Evolutionary conservation across 1,140 invertebrate species (phyloP).

Genomic region (Aradophagus sp.): DNA sequence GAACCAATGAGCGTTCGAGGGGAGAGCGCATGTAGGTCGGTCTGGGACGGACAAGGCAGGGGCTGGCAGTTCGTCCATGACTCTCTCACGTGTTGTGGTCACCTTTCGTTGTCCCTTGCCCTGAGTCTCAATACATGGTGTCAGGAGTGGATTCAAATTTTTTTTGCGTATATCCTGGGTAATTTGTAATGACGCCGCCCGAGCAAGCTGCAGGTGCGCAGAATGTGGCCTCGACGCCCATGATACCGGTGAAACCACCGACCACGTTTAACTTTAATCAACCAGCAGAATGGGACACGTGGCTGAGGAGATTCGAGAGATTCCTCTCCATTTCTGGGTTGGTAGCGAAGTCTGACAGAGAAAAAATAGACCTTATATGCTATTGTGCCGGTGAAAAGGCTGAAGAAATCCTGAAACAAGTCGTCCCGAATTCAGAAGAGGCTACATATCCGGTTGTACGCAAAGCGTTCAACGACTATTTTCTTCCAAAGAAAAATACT

Average conservation of each 20-base stretch:
- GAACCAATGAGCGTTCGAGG: too few species aligned
- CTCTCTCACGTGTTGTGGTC: too few species aligned
- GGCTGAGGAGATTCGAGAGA: constrained; percentile 56
- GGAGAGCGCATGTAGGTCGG: too few species aligned
- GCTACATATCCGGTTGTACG: constrained; percentile 38
- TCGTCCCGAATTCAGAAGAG: not conserved
- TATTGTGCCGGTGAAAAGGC: constrained; percentile 60
- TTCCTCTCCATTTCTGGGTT: constrained; percentile 51
- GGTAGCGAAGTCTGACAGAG: constrained; percentile 34
- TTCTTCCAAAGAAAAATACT: constrained; percentile 63
- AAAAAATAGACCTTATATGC: constrained; percentile 56
- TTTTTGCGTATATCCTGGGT: too few species aligned
- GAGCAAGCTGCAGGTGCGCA: too few species aligned
- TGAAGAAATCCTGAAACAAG: constrained; percentile 54
- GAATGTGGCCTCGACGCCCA: too few species aligned
- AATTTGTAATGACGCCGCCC: too few species aligned
- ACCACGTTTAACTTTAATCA: constrained; percentile 34
- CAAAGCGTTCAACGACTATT: constrained; percentile 60
- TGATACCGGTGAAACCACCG: constrained; percentile 13
- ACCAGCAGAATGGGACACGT: constrained; percentile 48
- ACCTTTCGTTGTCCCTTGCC: too few species aligned
- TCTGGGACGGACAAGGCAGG: too few species aligned
- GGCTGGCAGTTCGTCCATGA: too few species aligned
- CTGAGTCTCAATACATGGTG: too few species aligned
- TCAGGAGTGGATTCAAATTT: too few species aligned